Percentiles rank a stretch among this genome's conserved stretches.
phyloP scores from a whole-genome alignment of 2,113 vertebrate genomes.

The Cheilinus undulatus region DNA sequence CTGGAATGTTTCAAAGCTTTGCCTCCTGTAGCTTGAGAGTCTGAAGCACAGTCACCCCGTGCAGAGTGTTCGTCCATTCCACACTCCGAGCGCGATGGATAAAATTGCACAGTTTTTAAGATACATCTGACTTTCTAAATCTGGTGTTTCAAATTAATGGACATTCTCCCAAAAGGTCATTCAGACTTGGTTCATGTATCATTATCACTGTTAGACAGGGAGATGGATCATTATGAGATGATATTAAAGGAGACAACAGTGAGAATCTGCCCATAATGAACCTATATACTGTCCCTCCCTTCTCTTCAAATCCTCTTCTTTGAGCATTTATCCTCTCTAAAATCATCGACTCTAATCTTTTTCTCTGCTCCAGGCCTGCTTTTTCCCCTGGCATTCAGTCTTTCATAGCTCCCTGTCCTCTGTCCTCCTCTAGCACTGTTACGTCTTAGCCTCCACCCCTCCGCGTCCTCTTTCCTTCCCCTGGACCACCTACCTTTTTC shows the following conservation, averaged over 20 bases:
- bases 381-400: not conserved
- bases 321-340: conserved; percentile 4
- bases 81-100: no score
- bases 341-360: conserved; percentile 28
- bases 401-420: conserved; percentile 7
- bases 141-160: conserved; percentile 41
- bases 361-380: not conserved
- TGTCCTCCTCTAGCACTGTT: conserved; percentile 28
- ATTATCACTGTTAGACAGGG: conserved; percentile 56
- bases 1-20: no score
- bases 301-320: conserved; percentile 9
- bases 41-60: no score
- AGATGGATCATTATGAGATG: conserved; percentile 57
- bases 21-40: no score
- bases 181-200: conserved; percentile 40
- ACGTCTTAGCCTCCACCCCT: conserved; percentile 22
- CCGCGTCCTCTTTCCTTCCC: conserved; percentile 28
- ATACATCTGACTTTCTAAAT: not conserved
- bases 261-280: conserved; percentile 59
- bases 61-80: no score
- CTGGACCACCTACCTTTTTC: conserved; percentile 8
- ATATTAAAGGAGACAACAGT: conserved; percentile 46
- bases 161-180: conserved; percentile 47
- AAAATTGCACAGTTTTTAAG: conserved; percentile 2
- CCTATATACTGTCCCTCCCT: conserved; percentile 21